Base-by-base conservation (phyloP, 2,888 invertebrate genomes). In the Rosalia funebris region DNA sequence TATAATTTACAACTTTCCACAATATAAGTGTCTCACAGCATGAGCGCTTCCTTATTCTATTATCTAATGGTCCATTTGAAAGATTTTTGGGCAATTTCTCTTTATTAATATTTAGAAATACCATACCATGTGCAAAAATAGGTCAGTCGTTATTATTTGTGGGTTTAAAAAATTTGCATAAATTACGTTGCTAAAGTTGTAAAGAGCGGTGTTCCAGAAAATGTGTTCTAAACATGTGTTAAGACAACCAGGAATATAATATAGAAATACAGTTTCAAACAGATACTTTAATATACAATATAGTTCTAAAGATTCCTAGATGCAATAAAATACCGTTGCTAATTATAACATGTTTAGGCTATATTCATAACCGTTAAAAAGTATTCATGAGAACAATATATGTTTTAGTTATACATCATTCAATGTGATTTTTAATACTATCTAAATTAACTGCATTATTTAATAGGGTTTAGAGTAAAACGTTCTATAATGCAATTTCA, bases 1-100 rank as follows among this genome's bases (percentile, higher is more conserved):
- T 72, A 68, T 66, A 66, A 69, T 73, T 70, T 67, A 68, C 66
- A 66, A 68, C 69, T 68, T 68, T 70, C 65, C 65, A 62, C 70
- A 63, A 64, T 62, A 62, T 60, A 60, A 62, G 61, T 63, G 63
- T 32, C 61, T 60, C 71, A 20, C 70, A 69, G 71, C 65, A 45
- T 63, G 71, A 65, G 60, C 57, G 63, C 69, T 62, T 62, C 46
- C 61, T 66, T 60, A 50, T 58, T 66, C 56, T 52, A 56, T 66
- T 65, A 65, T 70, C 32, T 59, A 48, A 56, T 57, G 53, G 57
- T 31, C 54, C 53, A 55, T 56, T 61, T 60, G 42, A 50, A 54
- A 53, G 36, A 45, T 31, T 32, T 32, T 44, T 44, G 37, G 31
- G 39, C 39, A 58, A 57, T 60, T 64, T 62, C 55, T 60, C 57